Evolutionary conservation across 2,797 vertebrate genomes (phyloP).

Genomic region (Paratrypauchen microcephalus): DNA sequence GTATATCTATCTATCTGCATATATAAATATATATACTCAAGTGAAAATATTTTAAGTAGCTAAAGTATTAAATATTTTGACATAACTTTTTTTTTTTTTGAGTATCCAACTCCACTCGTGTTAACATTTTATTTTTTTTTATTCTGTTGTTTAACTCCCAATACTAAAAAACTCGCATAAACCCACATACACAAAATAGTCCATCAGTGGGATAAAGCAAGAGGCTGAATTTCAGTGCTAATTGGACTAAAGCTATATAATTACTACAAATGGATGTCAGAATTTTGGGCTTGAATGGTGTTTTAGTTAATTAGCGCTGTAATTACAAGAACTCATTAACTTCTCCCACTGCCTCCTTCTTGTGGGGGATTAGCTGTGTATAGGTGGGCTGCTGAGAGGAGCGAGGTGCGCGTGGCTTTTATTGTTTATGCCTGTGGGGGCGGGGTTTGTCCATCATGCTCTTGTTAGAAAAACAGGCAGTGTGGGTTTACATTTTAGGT

Average conservation of each 20-base stretch:
- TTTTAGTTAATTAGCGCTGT: conserved; percentile 89
- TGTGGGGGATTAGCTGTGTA: conserved; percentile 72
- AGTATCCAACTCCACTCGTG: not conserved
- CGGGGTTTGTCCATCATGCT: conserved; percentile 29
- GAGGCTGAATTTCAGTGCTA: conserved; percentile 82
- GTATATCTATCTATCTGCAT: too few species aligned
- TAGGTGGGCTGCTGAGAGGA: conserved; percentile 69
- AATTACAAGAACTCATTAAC: conserved; percentile 87
- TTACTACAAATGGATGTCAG: conserved; percentile 89
- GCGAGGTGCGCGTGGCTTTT: conserved; percentile 22
- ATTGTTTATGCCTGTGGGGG: conserved; percentile 47
- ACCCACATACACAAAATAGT: conserved; percentile 22
- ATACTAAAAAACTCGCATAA: not conserved
- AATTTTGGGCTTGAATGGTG: conserved; percentile 87
- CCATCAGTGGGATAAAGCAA: conserved; percentile 69
- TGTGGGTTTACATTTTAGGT: conserved; percentile 50
- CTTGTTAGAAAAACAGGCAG: conserved; percentile 38
- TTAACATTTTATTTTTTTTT: not conserved
- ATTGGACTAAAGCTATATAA: conserved; percentile 84
- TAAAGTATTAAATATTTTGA: too few species aligned
- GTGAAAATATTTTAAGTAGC: too few species aligned
- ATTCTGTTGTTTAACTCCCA: not conserved
- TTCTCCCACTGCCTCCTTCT: conserved; percentile 75
- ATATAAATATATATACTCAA: too few species aligned
- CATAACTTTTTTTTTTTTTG: not conserved